These are phyloP conservation scores for Sipunculus nudus DNA, from an alignment of 2,888 invertebrate species.

Conservation along the genomic window DNA sequence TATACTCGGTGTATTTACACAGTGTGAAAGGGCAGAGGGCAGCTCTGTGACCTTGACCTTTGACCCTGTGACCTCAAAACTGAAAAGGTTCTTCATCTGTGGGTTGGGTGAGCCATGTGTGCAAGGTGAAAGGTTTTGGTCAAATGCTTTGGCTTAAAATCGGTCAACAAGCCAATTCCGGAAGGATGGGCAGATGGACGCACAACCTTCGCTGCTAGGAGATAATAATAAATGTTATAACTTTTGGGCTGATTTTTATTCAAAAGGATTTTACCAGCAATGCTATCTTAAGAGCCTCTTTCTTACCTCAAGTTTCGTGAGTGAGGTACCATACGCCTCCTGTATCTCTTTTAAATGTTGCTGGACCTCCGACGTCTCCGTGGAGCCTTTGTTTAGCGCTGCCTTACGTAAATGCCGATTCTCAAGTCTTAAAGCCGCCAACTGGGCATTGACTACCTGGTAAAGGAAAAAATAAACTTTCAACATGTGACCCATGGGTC, in stretches of 20 bases:
- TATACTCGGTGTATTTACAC: too few species aligned
- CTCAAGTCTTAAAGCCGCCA: constrained; percentile 54
- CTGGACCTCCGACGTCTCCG: constrained; percentile 44
- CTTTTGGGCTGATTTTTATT: not conserved
- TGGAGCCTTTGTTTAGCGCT: constrained; percentile 31
- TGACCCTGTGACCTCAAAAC: too few species aligned
- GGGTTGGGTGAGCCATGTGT: too few species aligned
- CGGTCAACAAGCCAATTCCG: too few species aligned
- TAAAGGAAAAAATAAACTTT: not conserved
- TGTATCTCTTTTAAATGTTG: constrained; percentile 47
- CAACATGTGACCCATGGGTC: too few species aligned
- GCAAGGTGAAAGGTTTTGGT: too few species aligned
- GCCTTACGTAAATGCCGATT: constrained; percentile 53
- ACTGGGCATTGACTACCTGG: constrained; percentile 54
- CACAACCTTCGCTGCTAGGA: not conserved
- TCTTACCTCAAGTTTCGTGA: constrained; percentile 50
- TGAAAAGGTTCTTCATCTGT: too few species aligned
- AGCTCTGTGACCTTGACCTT: too few species aligned
- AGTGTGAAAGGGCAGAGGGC: too few species aligned
- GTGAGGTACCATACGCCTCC: constrained; percentile 43
- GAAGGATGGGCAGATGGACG: too few species aligned
- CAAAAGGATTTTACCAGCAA: not conserved
- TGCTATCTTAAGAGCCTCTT: not conserved
- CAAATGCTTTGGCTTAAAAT: too few species aligned
- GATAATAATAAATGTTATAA: not conserved